Evolutionary conservation across 2,113 vertebrate species (phyloP).

Genomic region (Oenanthe oenanthe): DNA sequence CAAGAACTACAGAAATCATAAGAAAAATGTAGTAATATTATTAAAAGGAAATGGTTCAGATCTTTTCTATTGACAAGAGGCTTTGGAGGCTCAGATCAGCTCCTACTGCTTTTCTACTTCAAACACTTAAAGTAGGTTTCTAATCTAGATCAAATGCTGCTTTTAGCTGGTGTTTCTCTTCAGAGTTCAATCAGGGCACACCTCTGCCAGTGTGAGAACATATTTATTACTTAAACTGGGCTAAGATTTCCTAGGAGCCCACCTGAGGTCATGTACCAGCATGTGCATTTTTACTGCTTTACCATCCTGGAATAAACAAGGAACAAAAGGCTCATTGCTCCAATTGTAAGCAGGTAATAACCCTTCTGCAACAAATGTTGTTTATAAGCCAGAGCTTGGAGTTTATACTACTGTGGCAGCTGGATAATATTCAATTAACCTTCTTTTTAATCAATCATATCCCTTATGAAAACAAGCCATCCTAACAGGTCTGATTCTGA

Average conservation of each 20-base stretch:
- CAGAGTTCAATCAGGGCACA: not conserved
- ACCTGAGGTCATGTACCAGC: not conserved
- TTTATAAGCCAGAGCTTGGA: slow-evolving; percentile 14
- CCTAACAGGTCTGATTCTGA: not conserved
- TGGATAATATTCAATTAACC: slow-evolving; percentile 41
- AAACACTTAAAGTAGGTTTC: slow-evolving; percentile 17
- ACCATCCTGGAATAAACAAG: slow-evolving; percentile 1
- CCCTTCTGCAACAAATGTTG: slow-evolving; percentile 4
- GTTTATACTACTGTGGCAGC: slow-evolving; percentile 3
- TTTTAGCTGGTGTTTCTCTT: slow-evolving; percentile 26
- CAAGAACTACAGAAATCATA: slow-evolving; percentile 7
- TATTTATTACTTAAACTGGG: slow-evolving; percentile 24
- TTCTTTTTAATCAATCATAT: slow-evolving; percentile 30
- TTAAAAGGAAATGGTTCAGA: slow-evolving; percentile 19
- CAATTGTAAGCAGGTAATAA: not conserved
- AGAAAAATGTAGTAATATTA: not conserved
- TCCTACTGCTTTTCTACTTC: slow-evolving; percentile 14
- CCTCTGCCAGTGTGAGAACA: not conserved
- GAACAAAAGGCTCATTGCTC: not conserved
- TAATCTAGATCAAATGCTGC: slow-evolving; percentile 32
- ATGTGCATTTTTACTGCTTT: not conserved
- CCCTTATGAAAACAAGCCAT: not conserved
- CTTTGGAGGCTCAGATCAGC: slow-evolving; percentile 5
- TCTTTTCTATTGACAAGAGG: slow-evolving; percentile 11
- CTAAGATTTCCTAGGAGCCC: slow-evolving; percentile 24